Evolutionary conservation across 1,140 invertebrate species (phyloP).

Genomic region (Tachypleus tridentatus): DNA sequence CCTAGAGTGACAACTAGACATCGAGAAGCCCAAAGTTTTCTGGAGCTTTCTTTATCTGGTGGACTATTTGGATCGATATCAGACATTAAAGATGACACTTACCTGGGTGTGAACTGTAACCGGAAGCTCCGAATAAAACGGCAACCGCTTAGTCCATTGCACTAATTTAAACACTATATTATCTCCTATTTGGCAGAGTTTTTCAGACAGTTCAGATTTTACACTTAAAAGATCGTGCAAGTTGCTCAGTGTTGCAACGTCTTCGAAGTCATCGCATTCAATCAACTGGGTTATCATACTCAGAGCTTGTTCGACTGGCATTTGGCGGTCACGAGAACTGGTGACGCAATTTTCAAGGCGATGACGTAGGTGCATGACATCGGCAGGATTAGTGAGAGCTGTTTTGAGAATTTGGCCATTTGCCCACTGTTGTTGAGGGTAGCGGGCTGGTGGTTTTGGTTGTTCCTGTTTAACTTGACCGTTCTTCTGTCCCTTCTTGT

Average conservation of each 20-base stretch:
- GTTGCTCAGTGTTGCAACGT: slow-evolving; percentile 64
- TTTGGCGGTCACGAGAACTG: slow-evolving; percentile 60
- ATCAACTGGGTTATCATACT: slow-evolving; percentile 42
- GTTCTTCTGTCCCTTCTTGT: slow-evolving; percentile 56
- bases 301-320: slow-evolving; percentile 11
- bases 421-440: slow-evolving; percentile 8
- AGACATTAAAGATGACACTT: slow-evolving; percentile 1
- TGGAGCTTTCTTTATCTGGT: too few relatives aligned
- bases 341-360: slow-evolving; percentile 51
- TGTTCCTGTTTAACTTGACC: slow-evolving; percentile 26
- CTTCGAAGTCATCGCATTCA: slow-evolving; percentile 89
- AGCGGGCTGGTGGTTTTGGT: background rate
- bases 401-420: slow-evolving; percentile 80
- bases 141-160: slow-evolving; percentile 94
- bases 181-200: slow-evolving; percentile 17
- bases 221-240: slow-evolving; percentile 16
- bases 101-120: slow-evolving; percentile 52
- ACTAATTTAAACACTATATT: slow-evolving; percentile 87
- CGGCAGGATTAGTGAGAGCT: slow-evolving; percentile 82
- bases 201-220: slow-evolving; percentile 12
- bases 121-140: slow-evolving; percentile 89
- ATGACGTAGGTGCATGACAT: slow-evolving; percentile 76
- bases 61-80: too few relatives aligned
- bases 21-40: too few relatives aligned
- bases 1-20: too few relatives aligned